phyloP scores from a whole-genome alignment of 2,888 invertebrate genomes.

The Eupithecia insigniata region DNA sequence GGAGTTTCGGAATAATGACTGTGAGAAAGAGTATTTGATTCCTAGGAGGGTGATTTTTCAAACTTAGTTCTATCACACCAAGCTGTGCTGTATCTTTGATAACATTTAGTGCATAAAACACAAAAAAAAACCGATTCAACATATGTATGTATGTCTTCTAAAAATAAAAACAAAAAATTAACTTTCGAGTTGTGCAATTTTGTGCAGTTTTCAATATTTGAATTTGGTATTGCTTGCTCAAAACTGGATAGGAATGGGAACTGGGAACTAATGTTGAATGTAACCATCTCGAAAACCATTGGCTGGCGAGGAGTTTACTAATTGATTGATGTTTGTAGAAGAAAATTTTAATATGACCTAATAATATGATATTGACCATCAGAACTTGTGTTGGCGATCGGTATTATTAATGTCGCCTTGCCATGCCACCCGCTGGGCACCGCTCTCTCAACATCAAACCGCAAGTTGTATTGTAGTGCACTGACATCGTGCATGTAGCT shows the following conservation, averaged over 20 bases:
- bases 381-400: conserved; percentile 25
- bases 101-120: background rate
- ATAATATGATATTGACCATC: conserved; percentile 9
- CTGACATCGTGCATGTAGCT: conserved; percentile 28
- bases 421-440: conserved; percentile 40
- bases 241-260: background rate
- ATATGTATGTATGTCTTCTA: background rate
- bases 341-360: conserved; percentile 14
- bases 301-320: background rate
- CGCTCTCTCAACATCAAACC: conserved; percentile 38
- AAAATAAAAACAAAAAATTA: background rate
- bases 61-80: background rate
- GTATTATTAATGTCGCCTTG: conserved; percentile 26
- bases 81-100: background rate
- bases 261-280: background rate
- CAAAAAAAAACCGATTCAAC: background rate
- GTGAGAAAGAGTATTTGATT: conserved; percentile 13
- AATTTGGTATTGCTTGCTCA: background rate
- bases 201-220: background rate
- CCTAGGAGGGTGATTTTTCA: background rate
- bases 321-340: background rate
- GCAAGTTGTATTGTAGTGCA: conserved; percentile 36
- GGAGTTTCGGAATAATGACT: conserved; percentile 19
- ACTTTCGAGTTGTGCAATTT: background rate
- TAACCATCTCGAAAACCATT: background rate